Evolutionary conservation across 2,888 invertebrate species (phyloP).

Genomic region (Cephalotes varians): DNA sequence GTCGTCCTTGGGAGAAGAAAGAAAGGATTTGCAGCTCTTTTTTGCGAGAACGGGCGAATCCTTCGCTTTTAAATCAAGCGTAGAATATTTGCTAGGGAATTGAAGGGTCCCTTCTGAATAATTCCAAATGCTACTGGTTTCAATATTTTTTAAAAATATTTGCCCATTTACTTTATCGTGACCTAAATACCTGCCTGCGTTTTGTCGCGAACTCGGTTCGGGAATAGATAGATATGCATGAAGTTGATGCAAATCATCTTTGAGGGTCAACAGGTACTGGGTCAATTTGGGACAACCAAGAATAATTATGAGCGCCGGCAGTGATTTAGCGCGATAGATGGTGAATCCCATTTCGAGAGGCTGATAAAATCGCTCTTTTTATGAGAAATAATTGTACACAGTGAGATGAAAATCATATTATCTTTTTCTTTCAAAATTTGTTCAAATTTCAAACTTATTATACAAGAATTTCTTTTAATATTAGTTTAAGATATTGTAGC

Average conservation of each 20-base stretch:
- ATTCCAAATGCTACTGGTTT: slow-evolving; percentile 32
- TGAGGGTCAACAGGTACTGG: slow-evolving; percentile 49
- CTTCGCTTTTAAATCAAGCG: slow-evolving; percentile 38
- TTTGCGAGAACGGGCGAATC: slow-evolving; percentile 13
- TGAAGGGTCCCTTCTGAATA: slow-evolving; percentile 37
- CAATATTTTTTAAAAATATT: slow-evolving; percentile 42
- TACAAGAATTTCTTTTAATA: not conserved
- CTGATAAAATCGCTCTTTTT: slow-evolving; percentile 18
- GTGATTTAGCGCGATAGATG: slow-evolving; percentile 29
- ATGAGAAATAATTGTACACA: slow-evolving; percentile 4
- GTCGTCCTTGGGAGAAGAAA: slow-evolving; percentile 25
- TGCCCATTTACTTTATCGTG: slow-evolving; percentile 44
- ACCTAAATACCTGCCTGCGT: slow-evolving; percentile 29
- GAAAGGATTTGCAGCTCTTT: slow-evolving; percentile 1
- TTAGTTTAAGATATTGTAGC: not conserved
- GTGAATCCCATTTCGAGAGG: slow-evolving; percentile 24
- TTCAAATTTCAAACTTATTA: not conserved
- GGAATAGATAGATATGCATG: slow-evolving; percentile 46
- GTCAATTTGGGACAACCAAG: slow-evolving; percentile 44
- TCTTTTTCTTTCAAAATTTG: not conserved
- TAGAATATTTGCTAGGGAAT: slow-evolving; percentile 32
- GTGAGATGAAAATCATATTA: not conserved
- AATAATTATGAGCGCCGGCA: slow-evolving; percentile 37
- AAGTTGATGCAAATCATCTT: slow-evolving; percentile 51
- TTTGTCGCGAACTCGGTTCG: not conserved